Evolutionary conservation across 2,888 invertebrate species (phyloP).

Genomic region (Monoplex corrugatus): DNA sequence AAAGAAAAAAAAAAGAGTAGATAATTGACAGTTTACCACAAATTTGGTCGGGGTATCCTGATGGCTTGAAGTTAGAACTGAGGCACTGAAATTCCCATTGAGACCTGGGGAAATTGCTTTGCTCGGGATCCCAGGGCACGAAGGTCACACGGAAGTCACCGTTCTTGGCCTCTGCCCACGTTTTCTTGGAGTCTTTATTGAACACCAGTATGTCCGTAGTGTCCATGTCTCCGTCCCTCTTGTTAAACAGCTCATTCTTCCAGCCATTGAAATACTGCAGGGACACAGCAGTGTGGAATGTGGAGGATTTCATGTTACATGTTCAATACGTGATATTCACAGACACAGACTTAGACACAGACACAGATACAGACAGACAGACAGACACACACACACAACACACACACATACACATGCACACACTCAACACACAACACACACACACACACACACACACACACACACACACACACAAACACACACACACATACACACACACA

Average conservation of each 20-base stretch:
- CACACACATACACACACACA: neutral
- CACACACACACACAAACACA: neutral
- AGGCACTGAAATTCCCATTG: neutral
- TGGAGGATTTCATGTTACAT: too few species aligned
- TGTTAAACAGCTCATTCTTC: neutral
- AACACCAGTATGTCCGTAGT: neutral
- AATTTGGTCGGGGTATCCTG: neutral
- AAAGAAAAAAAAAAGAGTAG: neutral
- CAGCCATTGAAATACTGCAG: slow-evolving; percentile 24
- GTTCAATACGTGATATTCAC: too few species aligned
- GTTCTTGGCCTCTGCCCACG: neutral
- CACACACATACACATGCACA: too few species aligned
- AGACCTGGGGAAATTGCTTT: neutral
- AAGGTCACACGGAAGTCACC: slow-evolving; percentile 28
- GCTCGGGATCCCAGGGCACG: neutral
- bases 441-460: neutral
- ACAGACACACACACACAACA: too few species aligned
- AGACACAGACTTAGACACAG: too few species aligned
- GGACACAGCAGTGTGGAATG: too few species aligned
- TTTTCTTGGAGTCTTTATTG: neutral
- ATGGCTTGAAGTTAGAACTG: neutral
- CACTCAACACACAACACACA: too few species aligned
- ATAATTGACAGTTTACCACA: neutral
- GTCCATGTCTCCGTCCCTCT: neutral
- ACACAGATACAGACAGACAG: too few species aligned